Evolutionary conservation across 2,888 invertebrate species (phyloP).

Genomic region (Rhagonycha lutea): DNA sequence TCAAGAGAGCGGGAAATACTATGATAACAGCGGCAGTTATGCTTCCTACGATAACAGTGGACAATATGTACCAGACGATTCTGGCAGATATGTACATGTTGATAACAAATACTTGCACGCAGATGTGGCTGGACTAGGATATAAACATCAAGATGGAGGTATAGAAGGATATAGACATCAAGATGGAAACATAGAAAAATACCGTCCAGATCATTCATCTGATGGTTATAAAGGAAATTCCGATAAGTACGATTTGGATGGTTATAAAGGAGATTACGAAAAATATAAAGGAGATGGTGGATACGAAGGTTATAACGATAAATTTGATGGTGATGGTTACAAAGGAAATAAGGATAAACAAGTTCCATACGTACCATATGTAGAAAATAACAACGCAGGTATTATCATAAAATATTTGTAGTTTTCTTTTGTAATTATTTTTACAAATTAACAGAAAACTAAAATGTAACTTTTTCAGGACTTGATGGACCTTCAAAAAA

Average conservation of each 20-base stretch:
- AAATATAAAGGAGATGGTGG: neutral
- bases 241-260: neutral
- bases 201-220: neutral
- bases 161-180: conserved; percentile 2
- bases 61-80: conserved; percentile 19
- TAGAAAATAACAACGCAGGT: neutral
- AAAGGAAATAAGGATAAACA: neutral
- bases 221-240: neutral
- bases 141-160: neutral
- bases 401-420: neutral
- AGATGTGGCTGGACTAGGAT: conserved; percentile 1
- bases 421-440: too few relatives aligned
- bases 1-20: neutral
- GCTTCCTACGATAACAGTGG: conserved; percentile 41
- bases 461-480: neutral
- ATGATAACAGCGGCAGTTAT: neutral
- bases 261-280: neutral
- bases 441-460: too few relatives aligned
- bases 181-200: conserved; percentile 15
- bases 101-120: conserved; percentile 20
- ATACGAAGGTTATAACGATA: neutral
- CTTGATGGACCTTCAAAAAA: neutral
- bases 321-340: neutral
- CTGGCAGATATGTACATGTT: conserved; percentile 27
- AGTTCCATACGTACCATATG: neutral